Base-by-base conservation (phyloP, 2,113 vertebrate genomes). In the Malurus alboscapulatus region DNA sequence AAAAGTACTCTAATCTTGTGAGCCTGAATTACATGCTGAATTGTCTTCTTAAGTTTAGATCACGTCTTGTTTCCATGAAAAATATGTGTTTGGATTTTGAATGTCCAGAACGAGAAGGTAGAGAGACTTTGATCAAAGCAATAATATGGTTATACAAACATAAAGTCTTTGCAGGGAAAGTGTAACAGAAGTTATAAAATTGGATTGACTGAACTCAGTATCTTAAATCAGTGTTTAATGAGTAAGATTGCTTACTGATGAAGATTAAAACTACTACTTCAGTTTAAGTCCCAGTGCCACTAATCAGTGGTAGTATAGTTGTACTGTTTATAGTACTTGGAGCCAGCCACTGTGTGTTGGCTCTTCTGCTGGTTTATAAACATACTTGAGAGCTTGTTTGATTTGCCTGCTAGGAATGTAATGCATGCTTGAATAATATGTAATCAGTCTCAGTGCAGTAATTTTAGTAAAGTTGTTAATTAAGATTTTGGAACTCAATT, bases 401-500 rank as follows among this genome's bases (percentile, higher is more conserved):
- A 74, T 93, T 92, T 83, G 66, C 69, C 79, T 89, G 2, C 63
- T 57, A 92, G 90, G 79, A 93, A 80, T 91, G 75, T 87, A 94
- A 89, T 76, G 55, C 59, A 3, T 63, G 30, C 79, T 85, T 92
- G 78, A 84, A 83, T 89, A 74, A 87, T 92, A 53, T 26, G 65
- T 79, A 83, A 45, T 51, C 44, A 51, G 13, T 80, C n/a, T 78
- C 36, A 17, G 24, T 26, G 16, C 38, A 79, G 44, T 66, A 73
- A 38, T 90, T 93, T 91, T 78, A 89, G 79, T 22, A 47, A 59
- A 73, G 54, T 54, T 94, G 76, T 72, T 84, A 85, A 75, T 62
- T 74, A 84, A 75, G 77, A 84, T 86, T 92, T 95, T 95, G 95
- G 87, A 57, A 95, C 59, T 95, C 48, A 82, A 36, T 69, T 92